Evolutionary conservation across 2,113 vertebrate species (phyloP), one percentile per base, ranked within the genome.

Genomic region (Columba janthina): DNA sequence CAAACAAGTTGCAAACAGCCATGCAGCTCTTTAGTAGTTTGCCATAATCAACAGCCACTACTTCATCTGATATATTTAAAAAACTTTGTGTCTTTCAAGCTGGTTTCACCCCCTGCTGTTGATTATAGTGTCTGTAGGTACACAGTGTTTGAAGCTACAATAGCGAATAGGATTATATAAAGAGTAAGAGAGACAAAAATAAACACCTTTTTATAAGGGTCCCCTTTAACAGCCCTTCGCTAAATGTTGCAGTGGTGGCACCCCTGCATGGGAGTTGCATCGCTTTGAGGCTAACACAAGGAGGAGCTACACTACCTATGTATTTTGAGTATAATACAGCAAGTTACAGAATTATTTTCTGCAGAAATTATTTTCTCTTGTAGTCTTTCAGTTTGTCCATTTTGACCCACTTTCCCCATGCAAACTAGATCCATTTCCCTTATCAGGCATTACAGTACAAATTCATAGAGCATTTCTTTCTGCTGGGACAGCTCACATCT

Each of bases 271-370:
- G 62, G 40, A 78, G 62, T 11, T 71, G 91, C 89, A 93, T 42
- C 14, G 6, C 66, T 88, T 50, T 40, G 70, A 91, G 48, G 66
- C 62, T 75, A 70, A 88, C 90, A 92, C 94, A 90, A 90, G 92
- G 94, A 94, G 94, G 96, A 96, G 94, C 93, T 85, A 72, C 77
- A 66, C 69, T 17, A 92, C 85, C n/a, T 74, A 12, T 13, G 8
- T 29, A 88, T 75, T 89, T 54, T 36, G 67, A 81, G 17, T 9
- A 11, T 42, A 76, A 28, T 5, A 36, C 11, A 61, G 31, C 25
- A 29, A 71, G 40, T 20, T 58, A 65, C n/a, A 54, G 20, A 38
- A 42, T 54, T 57, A 15, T 73, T 69, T 83, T 56, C 88, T 93
- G 51, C 15, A 60, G 57, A 31, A 79, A 77, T 40, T 42, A 32